Conservation (phyloP, 2,797 vertebrate genomes). For the Pangasius mekongensis region DNA sequence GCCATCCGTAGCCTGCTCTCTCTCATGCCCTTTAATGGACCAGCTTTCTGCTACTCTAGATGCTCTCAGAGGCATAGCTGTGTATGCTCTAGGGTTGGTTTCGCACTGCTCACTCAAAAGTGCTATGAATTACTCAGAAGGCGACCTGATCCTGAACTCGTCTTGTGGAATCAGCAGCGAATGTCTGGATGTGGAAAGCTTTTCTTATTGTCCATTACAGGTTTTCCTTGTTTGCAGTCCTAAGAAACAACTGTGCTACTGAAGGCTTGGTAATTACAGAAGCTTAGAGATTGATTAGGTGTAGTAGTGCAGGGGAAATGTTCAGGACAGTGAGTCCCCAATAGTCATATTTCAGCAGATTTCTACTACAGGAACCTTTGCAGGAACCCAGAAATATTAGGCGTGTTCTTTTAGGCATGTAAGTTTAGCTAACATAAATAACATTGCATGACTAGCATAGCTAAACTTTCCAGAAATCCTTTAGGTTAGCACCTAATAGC, state of each 20-base stretch:
- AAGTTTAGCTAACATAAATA: neutral
- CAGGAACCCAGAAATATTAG: neutral
- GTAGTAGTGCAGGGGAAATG: neutral
- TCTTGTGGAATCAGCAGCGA: neutral
- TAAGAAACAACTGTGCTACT: too few relatives aligned
- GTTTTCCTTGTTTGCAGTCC: neutral
- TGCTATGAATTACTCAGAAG: neutral
- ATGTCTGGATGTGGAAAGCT: neutral
- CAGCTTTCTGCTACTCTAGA: slow-evolving; percentile 3
- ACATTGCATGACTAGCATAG: neutral
- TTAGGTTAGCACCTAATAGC: neutral
- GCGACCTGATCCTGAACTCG: slow-evolving; percentile 33
- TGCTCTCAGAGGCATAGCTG: neutral
- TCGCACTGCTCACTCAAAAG: neutral
- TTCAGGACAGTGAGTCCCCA: neutral
- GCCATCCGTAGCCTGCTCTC: neutral
- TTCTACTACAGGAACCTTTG: neutral
- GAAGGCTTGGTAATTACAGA: neutral
- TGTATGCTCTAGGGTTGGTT: neutral
- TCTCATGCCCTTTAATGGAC: slow-evolving; percentile 14
- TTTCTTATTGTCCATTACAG: neutral
- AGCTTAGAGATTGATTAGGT: neutral
- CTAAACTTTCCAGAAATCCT: neutral
- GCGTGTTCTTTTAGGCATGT: neutral
- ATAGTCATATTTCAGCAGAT: too few relatives aligned